Evolutionary conservation across 1,140 invertebrate species (phyloP).

Genomic region (Plectrocnemia conspersa): DNA sequence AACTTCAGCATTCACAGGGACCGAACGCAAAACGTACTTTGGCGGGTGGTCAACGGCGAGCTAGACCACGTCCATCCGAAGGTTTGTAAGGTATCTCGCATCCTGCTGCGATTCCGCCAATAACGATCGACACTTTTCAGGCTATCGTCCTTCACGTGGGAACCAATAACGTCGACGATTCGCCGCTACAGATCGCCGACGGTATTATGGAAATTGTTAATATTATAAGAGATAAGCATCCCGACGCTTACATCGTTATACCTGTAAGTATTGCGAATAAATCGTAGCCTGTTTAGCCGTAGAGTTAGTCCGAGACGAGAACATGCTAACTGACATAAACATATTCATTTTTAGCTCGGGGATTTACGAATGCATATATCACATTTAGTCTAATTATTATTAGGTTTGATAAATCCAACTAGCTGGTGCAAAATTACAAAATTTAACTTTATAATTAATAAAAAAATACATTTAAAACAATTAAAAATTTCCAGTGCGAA

Average conservation of each 20-base stretch:
- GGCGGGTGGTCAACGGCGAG: slow-evolving; percentile 84
- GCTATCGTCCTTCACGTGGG: slow-evolving; percentile 81
- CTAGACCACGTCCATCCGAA: slow-evolving; percentile 83
- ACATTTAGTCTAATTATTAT: no score
- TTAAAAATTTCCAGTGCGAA: no score
- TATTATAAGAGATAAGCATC: slow-evolving; percentile 68
- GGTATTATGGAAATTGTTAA: slow-evolving; percentile 74
- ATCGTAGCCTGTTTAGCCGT: no score
- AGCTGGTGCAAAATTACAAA: no score
- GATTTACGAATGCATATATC: no score
- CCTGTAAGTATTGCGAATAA: slow-evolving; percentile 59
- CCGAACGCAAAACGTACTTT: slow-evolving; percentile 81
- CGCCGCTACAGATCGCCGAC: slow-evolving; percentile 71
- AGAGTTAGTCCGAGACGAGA: no score
- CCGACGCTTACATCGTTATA: slow-evolving; percentile 72
- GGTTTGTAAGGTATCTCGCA: slow-evolving; percentile 51
- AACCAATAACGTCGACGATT: slow-evolving; percentile 78
- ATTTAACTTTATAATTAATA: no score
- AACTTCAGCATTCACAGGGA: slow-evolving; percentile 89
- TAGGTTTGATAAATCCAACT: no score
- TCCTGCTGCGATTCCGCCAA: no score
- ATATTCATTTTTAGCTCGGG: no score
- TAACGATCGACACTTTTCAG: slow-evolving; percentile 50
- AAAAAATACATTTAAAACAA: no score
- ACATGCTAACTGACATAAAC: no score